Evolutionary conservation across 2,888 invertebrate species (phyloP), one percentile per base, ranked within the genome.

Genomic region (Eustalomyia histrio): DNA sequence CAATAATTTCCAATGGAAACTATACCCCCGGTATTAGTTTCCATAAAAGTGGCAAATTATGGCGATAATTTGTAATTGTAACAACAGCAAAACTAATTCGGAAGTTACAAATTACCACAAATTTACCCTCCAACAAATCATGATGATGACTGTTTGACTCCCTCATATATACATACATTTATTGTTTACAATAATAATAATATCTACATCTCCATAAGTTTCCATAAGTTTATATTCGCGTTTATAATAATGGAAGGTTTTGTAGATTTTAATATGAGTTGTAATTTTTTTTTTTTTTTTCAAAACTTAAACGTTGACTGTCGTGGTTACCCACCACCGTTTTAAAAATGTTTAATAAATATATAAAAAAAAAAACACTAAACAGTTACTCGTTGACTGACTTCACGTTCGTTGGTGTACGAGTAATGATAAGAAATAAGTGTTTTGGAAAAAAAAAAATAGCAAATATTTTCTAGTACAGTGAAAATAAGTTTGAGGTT

Each of bases 81-180:
- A 5, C n/a, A 60, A 53, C 53, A 67, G 53, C 63, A 55, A 39
- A 73, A 63, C 61, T 68, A 73, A 79, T 69, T 75, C 74, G 79
- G 79, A 79, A 79, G 75, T 75, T 61, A 33, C 79, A 74, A 73
- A 73, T 79, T 73, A 73, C 73, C 67, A 60, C 33, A 29, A 12
- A 50, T n/a, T 50, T 14, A 43, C 43, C 24, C 24, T 1, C 39
- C 14, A 33, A 50, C n/a, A 52, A 29, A 6, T 7, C 7, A 29
- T 29, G 29, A 24, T 24, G 24, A 61, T 6, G n/a, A 21, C 14
- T 16, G 9, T 9, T n/a, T 33, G 21, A 71, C 52, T 43, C 55
- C 73, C 63, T 9, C 47, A 50, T 52, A 14, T 24, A 39, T 7
- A 29, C 33, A 12, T 35, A 35, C n/a, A 52, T 43, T 53, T 16